phyloP scores from a whole-genome alignment of 2,113 vertebrate species.

The Ramphastos sulfuratus region DNA sequence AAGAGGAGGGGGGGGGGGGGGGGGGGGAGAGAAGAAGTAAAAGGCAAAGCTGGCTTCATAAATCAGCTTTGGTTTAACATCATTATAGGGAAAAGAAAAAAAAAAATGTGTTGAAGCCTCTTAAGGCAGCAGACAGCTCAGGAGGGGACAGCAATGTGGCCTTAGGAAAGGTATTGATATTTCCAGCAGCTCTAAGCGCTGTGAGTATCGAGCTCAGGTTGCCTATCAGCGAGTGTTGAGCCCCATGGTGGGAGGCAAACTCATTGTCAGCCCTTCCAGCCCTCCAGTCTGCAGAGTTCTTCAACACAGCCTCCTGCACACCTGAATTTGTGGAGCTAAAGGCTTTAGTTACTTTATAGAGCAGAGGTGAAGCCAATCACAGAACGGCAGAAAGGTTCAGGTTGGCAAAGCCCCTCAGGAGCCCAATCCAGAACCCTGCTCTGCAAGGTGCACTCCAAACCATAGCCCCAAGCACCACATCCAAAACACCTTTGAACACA shows the following conservation, averaged over 20 bases:
- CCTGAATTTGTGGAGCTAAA: not conserved
- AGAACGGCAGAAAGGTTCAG: too few species aligned
- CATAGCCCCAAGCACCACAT: too few species aligned
- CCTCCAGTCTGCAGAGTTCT: not conserved
- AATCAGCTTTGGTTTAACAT: conserved; percentile 70
- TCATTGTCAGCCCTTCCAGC: not conserved
- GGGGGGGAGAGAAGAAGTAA: conserved; percentile 72
- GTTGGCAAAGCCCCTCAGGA: too few species aligned
- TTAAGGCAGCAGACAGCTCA: conserved; percentile 52
- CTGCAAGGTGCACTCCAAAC: too few species aligned
- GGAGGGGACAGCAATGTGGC: not conserved
- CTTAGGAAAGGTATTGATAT: conserved; percentile 10
- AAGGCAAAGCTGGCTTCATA: conserved; percentile 75
- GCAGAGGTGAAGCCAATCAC: not conserved
- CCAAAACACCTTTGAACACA: too few species aligned
- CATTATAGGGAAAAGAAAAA: not conserved
- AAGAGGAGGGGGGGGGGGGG: conserved; percentile 40
- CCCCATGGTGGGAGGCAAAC: not conserved
- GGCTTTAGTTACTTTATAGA: not conserved
- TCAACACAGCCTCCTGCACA: not conserved
- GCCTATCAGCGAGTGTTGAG: not conserved
- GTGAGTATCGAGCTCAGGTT: not conserved
- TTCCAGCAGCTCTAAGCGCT: not conserved
- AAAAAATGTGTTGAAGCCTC: not conserved
- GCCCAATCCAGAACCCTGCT: too few species aligned